phyloP scores from a whole-genome alignment of 2,888 invertebrate species.

The Chouioia cunea region DNA sequence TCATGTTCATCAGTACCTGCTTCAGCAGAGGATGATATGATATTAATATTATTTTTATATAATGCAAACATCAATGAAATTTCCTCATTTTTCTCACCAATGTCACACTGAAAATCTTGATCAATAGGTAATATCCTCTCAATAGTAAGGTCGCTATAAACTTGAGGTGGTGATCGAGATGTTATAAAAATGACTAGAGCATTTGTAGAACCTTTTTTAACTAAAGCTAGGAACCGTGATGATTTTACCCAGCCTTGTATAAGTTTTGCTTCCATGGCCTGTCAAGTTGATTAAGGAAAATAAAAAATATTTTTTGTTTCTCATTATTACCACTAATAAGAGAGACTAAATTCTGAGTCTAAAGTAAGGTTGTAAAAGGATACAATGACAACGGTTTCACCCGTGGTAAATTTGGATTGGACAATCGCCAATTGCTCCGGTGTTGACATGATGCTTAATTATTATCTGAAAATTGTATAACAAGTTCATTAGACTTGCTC shows the following conservation, averaged over 20 bases:
- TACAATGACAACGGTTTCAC: constrained; percentile 73
- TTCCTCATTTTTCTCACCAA: constrained; percentile 69
- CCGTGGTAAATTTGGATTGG: constrained; percentile 72
- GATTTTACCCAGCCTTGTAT: constrained; percentile 71
- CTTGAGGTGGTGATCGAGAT: constrained; percentile 77
- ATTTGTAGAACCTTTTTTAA: constrained; percentile 72
- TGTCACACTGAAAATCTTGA: constrained; percentile 82
- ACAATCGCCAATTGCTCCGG: constrained; percentile 68
- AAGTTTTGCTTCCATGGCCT: constrained; percentile 68
- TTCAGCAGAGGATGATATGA: constrained; percentile 6
- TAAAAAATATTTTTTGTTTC: constrained; percentile 14
- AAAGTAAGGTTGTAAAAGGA: constrained; percentile 66
- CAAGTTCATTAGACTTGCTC: constrained; percentile 13
- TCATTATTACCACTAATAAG: constrained; percentile 16
- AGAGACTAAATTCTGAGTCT: constrained; percentile 10
- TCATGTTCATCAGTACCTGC: constrained; percentile 71
- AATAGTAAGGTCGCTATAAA: constrained; percentile 82
- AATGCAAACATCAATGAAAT: constrained; percentile 1
- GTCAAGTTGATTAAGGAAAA: constrained; percentile 56
- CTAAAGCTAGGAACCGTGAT: constrained; percentile 73
- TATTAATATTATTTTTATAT: constrained; percentile 1
- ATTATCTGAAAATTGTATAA: constrained; percentile 36
- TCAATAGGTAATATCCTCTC: constrained; percentile 87
- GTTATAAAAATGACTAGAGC: constrained; percentile 73
- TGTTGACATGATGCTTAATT: constrained; percentile 57